Evolutionary conservation across 2,113 vertebrate species (phyloP), one percentile per base, ranked within the genome.

Genomic region (Clarias gariepinus): DNA sequence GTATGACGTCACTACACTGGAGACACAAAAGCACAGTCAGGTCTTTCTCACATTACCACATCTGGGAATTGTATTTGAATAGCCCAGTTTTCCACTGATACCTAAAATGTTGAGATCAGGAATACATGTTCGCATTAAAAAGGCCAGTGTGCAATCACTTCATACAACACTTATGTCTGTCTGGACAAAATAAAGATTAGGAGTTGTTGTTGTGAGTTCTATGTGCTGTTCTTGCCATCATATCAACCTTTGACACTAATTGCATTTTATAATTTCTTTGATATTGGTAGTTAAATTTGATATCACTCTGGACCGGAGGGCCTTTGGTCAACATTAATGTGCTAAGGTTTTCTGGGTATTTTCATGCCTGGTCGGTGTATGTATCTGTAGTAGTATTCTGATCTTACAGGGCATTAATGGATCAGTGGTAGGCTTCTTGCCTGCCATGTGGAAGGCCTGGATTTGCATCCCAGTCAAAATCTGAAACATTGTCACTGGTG

Each of bases 1-100:
- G 96, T 88, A 98, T 95, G 81, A 95, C 90, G 80, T 95, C 89
- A 3, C 80, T 92, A 30, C 96, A 96, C 97, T 99, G 93, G 81
- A 93, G 90, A 68, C 84, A 90, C 71, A 58, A 68, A 73, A 57
- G 11, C 36, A 71, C 21, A 61, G 41, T 61, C 30, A 15, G 30
- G 33, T 21, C 58, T 80, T 60, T 33, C 28, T 36, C 19, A 60
- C 57, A 60, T 36, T 18, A 47, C 58, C 53, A 18, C n/a, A 60
- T 36, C 30, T 33, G 28, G n/a, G 55, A n/a, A 33, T 11, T 60
- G 55, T 57, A 57, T 79, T 33, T 12, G 16, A 58, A 57, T 57
- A 28, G 76, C n/a, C 18, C 30, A 60, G 28, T 52, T 25, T 76
- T 53, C 23, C 73, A 76, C 41, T 78, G 73, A 7, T 71, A 74